Evolutionary conservation across 1,140 invertebrate genomes (phyloP).

Genomic region (Stenopsyche tienmushanensis): DNA sequence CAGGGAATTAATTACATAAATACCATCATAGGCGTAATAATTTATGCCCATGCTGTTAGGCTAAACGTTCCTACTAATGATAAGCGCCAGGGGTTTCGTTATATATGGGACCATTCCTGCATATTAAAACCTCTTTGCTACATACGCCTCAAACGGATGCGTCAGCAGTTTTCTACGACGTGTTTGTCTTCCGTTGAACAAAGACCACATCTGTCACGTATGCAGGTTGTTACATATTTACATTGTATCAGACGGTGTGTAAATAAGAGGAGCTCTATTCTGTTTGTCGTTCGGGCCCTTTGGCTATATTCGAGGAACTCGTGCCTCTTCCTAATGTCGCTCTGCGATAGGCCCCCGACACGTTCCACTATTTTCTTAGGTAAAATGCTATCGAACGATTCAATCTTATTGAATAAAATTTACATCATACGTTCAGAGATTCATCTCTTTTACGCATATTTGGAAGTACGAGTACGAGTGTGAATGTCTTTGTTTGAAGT

Average conservation of each 20-base stretch:
- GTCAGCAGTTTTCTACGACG: background rate
- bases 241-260: conserved; percentile 33
- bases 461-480: background rate
- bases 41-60: no score
- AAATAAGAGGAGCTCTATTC: conserved; percentile 21
- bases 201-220: conserved; percentile 22
- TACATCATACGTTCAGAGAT: background rate
- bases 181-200: conserved; percentile 14
- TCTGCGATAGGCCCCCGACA: background rate
- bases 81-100: no score
- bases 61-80: no score
- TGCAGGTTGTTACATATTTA: conserved; percentile 36
- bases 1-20: no score
- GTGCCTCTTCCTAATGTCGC: conserved; percentile 3
- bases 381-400: conserved; percentile 12
- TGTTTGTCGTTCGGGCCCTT: conserved; percentile 17
- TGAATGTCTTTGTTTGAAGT: no score
- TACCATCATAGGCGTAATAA: no score
- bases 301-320: conserved; percentile 4
- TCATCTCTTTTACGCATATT: background rate
- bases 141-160: no score
- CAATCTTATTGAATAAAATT: conserved; percentile 11
- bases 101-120: no score
- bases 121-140: no score
- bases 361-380: conserved; percentile 24